Evolutionary conservation across 2,797 vertebrate genomes (phyloP).

Genomic region (Gymnoscopelus braueri): DNA sequence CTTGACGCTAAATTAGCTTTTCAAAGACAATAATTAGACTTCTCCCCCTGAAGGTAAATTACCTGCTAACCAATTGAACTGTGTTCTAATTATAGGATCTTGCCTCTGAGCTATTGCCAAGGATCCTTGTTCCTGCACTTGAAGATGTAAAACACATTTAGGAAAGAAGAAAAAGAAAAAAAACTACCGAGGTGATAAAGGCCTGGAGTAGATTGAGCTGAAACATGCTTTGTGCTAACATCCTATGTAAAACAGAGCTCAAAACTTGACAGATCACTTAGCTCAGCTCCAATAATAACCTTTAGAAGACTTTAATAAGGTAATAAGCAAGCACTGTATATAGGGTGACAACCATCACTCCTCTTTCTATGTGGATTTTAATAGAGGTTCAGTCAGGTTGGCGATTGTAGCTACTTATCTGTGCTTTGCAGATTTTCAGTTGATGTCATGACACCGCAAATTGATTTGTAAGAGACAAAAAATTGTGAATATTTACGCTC

Average conservation of each 20-base stretch:
- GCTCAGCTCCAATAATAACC: constrained; percentile 59
- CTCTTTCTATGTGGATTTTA: constrained; percentile 50
- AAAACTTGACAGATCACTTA: constrained; percentile 56
- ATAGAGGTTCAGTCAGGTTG: constrained; percentile 61
- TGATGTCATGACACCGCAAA: constrained; percentile 72
- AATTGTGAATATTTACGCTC: constrained; percentile 75
- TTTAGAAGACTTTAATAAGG: constrained; percentile 73
- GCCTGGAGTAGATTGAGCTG: constrained; percentile 60
- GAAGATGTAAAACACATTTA: constrained; percentile 80
- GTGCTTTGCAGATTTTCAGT: constrained; percentile 73
- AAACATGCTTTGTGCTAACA: constrained; percentile 51
- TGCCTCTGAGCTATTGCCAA: constrained; percentile 77
- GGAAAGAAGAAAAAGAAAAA: constrained; percentile 31
- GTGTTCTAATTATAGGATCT: constrained; percentile 86
- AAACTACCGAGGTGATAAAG: constrained; percentile 66
- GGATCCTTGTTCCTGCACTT: constrained; percentile 67
- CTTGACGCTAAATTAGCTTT: constrained; percentile 86
- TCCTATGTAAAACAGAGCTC: constrained; percentile 41
- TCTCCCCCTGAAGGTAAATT: constrained; percentile 86
- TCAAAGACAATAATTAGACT: constrained; percentile 89
- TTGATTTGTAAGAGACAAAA: constrained; percentile 73
- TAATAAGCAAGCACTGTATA: constrained; percentile 42
- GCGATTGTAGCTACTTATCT: constrained; percentile 72
- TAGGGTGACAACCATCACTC: constrained; percentile 60
- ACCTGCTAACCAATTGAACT: constrained; percentile 87